phyloP scores from a whole-genome alignment of 2,888 invertebrate species.

The Hydropsyche betteni region DNA sequence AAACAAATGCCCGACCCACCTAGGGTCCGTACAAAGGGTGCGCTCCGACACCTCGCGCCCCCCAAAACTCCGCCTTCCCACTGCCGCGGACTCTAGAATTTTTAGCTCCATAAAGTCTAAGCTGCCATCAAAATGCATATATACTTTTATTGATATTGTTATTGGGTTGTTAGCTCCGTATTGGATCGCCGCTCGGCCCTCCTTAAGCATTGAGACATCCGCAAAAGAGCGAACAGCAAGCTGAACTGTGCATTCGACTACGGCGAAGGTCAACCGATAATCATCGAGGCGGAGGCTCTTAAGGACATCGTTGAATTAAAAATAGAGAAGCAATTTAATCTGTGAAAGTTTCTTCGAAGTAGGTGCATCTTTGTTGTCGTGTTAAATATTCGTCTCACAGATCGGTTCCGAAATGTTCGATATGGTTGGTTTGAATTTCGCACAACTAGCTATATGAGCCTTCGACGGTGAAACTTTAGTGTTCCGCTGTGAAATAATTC shows the following conservation, averaged over 20 bases:
- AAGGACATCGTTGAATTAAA: not conserved
- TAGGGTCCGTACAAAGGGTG: conserved; percentile 16
- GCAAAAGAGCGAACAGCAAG: not conserved
- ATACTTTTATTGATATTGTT: conserved; percentile 48
- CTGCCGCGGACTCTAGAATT: conserved; percentile 30
- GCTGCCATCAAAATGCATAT: conserved; percentile 44
- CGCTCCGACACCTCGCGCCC: not conserved
- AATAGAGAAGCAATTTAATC: no score
- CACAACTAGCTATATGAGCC: not conserved
- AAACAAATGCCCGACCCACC: conserved; percentile 39
- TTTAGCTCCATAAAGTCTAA: conserved; percentile 43
- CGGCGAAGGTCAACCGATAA: conserved; percentile 2
- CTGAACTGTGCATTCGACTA: not conserved
- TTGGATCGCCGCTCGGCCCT: conserved; percentile 24
- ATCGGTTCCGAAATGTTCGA: not conserved
- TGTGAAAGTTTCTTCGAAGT: no score
- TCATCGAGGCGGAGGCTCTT: no score
- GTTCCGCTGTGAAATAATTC: conserved; percentile 5
- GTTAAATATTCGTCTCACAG: conserved; percentile 5
- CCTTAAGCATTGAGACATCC: conserved; percentile 6
- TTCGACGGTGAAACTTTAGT: not conserved
- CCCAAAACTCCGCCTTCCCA: not conserved
- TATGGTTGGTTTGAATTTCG: conserved; percentile 9
- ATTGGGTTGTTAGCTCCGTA: conserved; percentile 42
- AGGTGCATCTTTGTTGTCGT: not conserved